Conservation (phyloP, 1,140 invertebrate species). For the Periplaneta americana region DNA sequence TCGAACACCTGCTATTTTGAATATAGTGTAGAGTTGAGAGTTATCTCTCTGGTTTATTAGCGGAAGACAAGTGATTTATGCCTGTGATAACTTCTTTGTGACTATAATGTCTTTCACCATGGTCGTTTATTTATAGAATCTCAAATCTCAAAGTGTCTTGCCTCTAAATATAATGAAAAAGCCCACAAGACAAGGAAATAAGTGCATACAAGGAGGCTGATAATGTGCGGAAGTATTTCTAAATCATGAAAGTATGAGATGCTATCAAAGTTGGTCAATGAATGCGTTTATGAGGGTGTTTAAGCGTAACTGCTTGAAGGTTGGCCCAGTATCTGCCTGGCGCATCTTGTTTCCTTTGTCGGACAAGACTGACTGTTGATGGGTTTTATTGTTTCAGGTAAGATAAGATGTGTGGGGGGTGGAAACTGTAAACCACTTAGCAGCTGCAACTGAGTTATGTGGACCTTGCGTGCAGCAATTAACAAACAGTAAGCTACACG, state of each 20-base stretch:
- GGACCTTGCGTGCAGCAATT: neutral
- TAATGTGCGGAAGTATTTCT: too few species aligned
- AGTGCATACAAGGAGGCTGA: too few species aligned
- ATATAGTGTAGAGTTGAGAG: neutral
- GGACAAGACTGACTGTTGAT: neutral
- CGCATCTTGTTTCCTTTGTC: neutral
- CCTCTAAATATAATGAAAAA: neutral
- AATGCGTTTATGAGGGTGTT: too few species aligned
- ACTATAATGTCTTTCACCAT: neutral
- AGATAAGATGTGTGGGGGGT: neutral
- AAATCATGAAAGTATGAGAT: too few species aligned
- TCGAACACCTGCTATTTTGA: neutral
- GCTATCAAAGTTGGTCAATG: too few species aligned
- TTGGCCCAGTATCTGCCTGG: too few species aligned
- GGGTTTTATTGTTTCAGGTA: neutral
- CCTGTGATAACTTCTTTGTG: neutral
- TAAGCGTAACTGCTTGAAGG: too few species aligned
- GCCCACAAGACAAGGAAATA: neutral
- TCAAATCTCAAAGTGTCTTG: neutral
- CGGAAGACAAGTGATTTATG: neutral
- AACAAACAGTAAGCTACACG: neutral
- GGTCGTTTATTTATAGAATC: neutral
- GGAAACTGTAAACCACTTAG: neutral
- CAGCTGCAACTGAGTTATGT: neutral
- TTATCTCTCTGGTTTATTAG: neutral